Percentiles rank a stretch among this genome's conserved stretches.
Evolutionary conservation across 2,113 vertebrate species (phyloP).

Genomic region (Hylia prasina): DNA sequence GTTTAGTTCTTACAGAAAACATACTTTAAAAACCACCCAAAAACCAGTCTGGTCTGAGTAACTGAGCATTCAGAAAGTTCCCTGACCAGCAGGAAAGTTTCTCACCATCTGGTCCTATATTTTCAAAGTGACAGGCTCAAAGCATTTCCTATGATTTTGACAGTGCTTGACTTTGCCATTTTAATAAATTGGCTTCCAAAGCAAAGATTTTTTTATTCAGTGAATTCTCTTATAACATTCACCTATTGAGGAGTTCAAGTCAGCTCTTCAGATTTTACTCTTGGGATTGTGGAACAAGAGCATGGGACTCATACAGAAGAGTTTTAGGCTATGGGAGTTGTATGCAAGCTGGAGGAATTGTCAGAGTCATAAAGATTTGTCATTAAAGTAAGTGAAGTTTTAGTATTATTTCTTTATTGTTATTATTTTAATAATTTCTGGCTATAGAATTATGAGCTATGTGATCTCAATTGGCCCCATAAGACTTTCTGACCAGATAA

Average conservation of each 20-base stretch:
- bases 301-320: background rate
- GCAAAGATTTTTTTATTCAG: background rate
- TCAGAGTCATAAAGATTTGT: background rate
- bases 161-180: background rate
- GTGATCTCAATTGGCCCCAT: background rate
- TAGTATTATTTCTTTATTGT: slow-evolving; percentile 8
- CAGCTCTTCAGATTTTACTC: background rate
- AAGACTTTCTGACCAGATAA: background rate
- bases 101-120: background rate
- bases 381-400: background rate
- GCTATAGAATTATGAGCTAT: background rate
- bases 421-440: slow-evolving; percentile 12
- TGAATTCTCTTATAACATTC: background rate
- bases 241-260: background rate
- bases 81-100: slow-evolving; percentile 6
- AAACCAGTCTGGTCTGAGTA: background rate
- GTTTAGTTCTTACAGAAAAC: background rate
- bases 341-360: background rate
- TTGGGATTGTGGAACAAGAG: background rate
- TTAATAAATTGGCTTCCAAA: slow-evolving; percentile 9
- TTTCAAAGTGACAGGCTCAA: background rate
- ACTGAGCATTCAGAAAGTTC: background rate
- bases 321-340: background rate
- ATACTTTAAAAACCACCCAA: background rate
- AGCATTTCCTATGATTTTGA: background rate